Evolutionary conservation across 2,113 vertebrate species (phyloP), one percentile per base, ranked within the genome.

Genomic region (Arothron firmamentum): DNA sequence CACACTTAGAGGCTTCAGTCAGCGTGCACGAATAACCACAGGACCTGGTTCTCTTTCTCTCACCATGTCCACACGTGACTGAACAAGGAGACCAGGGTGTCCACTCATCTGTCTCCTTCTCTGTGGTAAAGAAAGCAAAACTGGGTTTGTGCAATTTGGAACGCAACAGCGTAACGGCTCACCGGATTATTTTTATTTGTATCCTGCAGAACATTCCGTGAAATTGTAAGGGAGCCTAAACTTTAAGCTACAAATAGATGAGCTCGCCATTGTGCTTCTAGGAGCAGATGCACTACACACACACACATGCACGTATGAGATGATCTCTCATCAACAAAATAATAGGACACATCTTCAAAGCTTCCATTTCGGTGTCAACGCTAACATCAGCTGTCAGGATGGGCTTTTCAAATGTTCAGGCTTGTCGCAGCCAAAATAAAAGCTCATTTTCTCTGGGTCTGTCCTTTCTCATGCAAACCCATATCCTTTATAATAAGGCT

Each of bases 61-160:
- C 92, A 18, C 94, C 90, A 0, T 85, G 87, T 70, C 95, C 90
- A 67, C 94, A 95, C 2, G 92, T 94, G 49, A 86, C 90, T 0
- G 88, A 93, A 66, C 95, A 98, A n/a, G 94, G 90, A 48, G 93
- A 93, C 95, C 94, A 98, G 0, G 88, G 59, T 6, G 92, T 94
- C 95, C 95, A 97, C 41, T 95, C 93, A 28, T 94, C 93, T 25
- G 89, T 89, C 21, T 88, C 90, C 85, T 86, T 95, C 88, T 94
- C 90, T 77, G 79, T 69, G 68, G 67, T 57, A 46, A 62, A 75
- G 43, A 75, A 31, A 73, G 47, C 20, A 34, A 19, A 56, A 52
- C 18, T 41, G 17, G 19, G 1, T 51, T 52, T 28, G 19, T 14
- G 48, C 19, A 48, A 48, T 7, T 47, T 16, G n/a, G n/a, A 18